These are phyloP conservation scores for Pantherophis vulpinus DNA, from an alignment of 2,797 vertebrate species.

Conservation along the genomic window DNA sequence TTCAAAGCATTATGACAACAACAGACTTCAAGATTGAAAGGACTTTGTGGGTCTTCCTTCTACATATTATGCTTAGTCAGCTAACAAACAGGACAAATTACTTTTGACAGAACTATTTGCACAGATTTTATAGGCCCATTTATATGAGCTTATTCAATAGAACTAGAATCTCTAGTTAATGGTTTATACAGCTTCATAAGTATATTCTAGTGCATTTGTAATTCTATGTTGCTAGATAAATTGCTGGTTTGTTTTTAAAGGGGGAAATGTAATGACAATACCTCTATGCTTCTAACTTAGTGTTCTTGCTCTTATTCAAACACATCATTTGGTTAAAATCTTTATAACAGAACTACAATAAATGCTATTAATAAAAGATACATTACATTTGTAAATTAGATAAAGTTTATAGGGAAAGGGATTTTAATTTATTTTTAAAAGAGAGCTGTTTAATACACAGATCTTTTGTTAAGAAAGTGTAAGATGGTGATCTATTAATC, in stretches of 20 bases:
- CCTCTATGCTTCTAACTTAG: background rate
- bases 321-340: conserved; percentile 46
- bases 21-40: background rate
- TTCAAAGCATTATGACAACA: background rate
- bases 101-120: conserved; percentile 39
- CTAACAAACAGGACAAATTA: conserved; percentile 23
- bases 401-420: background rate
- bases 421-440: background rate
- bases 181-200: conserved; percentile 35
- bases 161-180: conserved; percentile 35
- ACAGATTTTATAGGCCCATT: background rate
- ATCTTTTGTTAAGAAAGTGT: conserved; percentile 14
- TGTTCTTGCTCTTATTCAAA: conserved; percentile 53
- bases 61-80: conserved; percentile 4
- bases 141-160: conserved; percentile 26
- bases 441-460: background rate
- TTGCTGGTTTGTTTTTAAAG: conserved; percentile 42
- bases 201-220: conserved; percentile 33
- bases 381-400: background rate
- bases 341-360: conserved; percentile 31
- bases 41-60: conserved; percentile 39
- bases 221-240: conserved; percentile 36
- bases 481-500: background rate
- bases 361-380: conserved; percentile 34
- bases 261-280: conserved; percentile 50